Base-by-base conservation (phyloP, 2,888 invertebrate species). In the Orthosia gracilis region DNA sequence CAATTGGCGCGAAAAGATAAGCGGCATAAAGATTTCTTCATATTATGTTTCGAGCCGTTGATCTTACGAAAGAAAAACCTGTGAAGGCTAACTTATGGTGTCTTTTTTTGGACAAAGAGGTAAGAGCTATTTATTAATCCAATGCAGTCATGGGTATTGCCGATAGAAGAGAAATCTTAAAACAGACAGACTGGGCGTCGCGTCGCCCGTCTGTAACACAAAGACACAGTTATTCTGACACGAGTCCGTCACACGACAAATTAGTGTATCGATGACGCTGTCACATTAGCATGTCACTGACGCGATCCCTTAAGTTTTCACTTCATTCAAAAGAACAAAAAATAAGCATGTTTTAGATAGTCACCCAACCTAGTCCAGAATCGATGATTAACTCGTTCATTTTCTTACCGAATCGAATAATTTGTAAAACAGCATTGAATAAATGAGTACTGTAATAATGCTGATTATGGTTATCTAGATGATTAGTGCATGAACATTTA, bases 391-490 rank as follows among this genome's bases (percentile, higher is more conserved):
- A n/a, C 18, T 50, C 4, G 17, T 69, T 13, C 47, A 50, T 40
- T 40, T 26, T 54, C 11, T 21, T 11, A 52, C 40, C 49, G 21
- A 57, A 54, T 70, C 49, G 1, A 69, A 52, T 23, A 13, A 67
- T 23, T 62, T 11, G 17, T 18, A 57, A 45, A 61, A 52, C 79
- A 70, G 45, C 65, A 13, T 1, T 18, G 18, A 54, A 54, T 68
- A 68, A 73, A 67, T 50, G 21, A 54, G 18, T 47, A 17, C 52
- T 57, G n/a, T 47, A 21, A 12, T 67, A 40, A 57, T 57, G 61
- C 54, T 62, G 67, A 81, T 81, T 55, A 58, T 17, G 11, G 21
- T 65, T 81, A 80, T 81, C 80, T 83, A 47, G 47, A 54, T 67
- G 73, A 61, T 61, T 54, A 79, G 74, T 68, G 26, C 54, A 79